Evolutionary conservation across 2,113 vertebrate species (phyloP).

Genomic region (Tenebrosternarchus preto): DNA sequence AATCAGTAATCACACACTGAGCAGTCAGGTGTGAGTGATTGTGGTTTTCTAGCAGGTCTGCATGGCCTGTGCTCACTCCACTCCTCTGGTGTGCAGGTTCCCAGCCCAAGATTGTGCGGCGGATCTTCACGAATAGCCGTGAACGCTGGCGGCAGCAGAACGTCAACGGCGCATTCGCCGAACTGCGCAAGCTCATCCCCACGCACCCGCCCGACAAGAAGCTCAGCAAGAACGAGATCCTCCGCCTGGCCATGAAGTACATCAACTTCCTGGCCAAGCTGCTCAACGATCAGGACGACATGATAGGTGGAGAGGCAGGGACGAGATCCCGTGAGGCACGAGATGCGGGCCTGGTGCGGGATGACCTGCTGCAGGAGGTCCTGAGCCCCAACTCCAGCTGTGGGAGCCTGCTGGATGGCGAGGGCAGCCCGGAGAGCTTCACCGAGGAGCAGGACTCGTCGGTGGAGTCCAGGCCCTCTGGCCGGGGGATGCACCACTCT

Average conservation of each 20-base stretch:
- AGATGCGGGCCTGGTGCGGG: constrained; percentile 70
- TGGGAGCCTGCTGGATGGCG: constrained; percentile 83
- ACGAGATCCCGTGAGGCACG: constrained; percentile 72
- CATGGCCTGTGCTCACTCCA: neutral
- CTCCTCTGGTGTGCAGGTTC: constrained; percentile 68
- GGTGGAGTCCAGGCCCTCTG: constrained; percentile 72
- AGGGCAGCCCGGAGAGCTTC: constrained; percentile 84
- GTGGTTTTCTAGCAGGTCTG: neutral
- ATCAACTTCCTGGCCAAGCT: constrained; percentile 87
- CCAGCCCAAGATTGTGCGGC: constrained; percentile 82
- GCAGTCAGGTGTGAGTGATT: neutral
- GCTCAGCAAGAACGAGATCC: constrained; percentile 91
- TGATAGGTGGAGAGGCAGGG: constrained; percentile 73
- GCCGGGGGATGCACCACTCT: constrained; percentile 73
- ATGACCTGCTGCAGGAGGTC: constrained; percentile 84
- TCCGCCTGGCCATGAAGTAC: constrained; percentile 88
- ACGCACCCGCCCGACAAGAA: constrained; percentile 91
- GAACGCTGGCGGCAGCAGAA: constrained; percentile 92
- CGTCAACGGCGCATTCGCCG: constrained; percentile 87
- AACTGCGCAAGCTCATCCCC: constrained; percentile 87
- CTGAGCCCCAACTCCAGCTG: constrained; percentile 87
- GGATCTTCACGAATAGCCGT: constrained; percentile 91
- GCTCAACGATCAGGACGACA: constrained; percentile 85
- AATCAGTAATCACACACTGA: neutral
- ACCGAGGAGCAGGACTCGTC: constrained; percentile 78